Evolutionary conservation across 1,140 invertebrate genomes (phyloP), one percentile per base, ranked within the genome.

Genomic region (Cardiocondyla obscurior): DNA sequence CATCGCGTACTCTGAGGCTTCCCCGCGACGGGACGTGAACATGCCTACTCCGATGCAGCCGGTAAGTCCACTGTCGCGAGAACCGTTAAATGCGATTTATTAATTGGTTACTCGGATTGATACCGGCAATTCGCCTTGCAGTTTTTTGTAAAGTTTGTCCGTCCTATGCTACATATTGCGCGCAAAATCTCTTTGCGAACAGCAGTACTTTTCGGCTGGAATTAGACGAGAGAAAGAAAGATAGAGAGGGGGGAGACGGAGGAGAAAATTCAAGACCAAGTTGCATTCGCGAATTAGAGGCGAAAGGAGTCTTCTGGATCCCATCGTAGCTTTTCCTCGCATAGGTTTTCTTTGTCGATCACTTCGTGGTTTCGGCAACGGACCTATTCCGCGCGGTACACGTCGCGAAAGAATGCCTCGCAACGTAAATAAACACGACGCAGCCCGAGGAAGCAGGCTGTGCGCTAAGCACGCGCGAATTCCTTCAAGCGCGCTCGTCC

Each of bases 41-140:
- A 92, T 92, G 92, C 82, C 89, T 30, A 88, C 85, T 7, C 67
- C 90, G 39, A 82, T 89, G 82, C 90, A 91, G 89, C 85, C 91
- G 89, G 92, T 92, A 86, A 90, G 81, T 86, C 22, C n/a, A n/a
- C n/a, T n/a, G n/a, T n/a, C n/a, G n/a, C n/a, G n/a, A n/a, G n/a
- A n/a, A n/a, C n/a, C n/a, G n/a, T n/a, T n/a, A n/a, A n/a, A n/a
- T n/a, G n/a, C n/a, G n/a, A n/a, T n/a, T n/a, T n/a, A n/a, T 14
- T 22, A 12, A 30, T 57, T 28, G 28, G 6, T 25, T 8, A 5
- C 14, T 10, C 5, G 19, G 1, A 16, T 44, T 28, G 28, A 44
- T 8, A 14, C 16, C 39, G 62, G 22, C 14, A 25, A 30, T 8
- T 28, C n/a, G n/a, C n/a, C n/a, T n/a, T n/a, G n/a, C n/a, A n/a